Percentiles rank a stretch among this genome's conserved stretches.
Evolutionary conservation across 2,888 invertebrate species (phyloP).

Genomic region (Caenorhabditis sp.): DNA sequence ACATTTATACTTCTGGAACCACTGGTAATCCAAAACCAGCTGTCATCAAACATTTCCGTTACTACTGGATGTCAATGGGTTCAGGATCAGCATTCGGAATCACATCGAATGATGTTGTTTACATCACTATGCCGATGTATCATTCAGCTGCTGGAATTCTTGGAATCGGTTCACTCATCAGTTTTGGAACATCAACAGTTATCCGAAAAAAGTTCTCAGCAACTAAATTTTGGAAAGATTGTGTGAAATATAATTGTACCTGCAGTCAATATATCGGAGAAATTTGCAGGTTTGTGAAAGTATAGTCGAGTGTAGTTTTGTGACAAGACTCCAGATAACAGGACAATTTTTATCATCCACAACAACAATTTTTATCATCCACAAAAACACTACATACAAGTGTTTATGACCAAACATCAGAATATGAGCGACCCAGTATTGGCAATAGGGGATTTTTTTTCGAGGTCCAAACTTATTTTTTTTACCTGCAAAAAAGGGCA

Average conservation of each 20-base stretch:
- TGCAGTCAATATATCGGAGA: constrained; percentile 74
- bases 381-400: neutral
- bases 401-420: neutral
- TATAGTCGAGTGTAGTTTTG: neutral
- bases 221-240: constrained; percentile 82
- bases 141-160: constrained; percentile 90
- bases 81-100: constrained; percentile 52
- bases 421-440: neutral
- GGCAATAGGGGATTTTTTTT: neutral
- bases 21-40: constrained; percentile 98
- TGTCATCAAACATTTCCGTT: constrained; percentile 87
- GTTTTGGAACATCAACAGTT: constrained; percentile 80
- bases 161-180: constrained; percentile 62
- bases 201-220: constrained; percentile 92
- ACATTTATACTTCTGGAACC: constrained; percentile 97
- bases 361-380: neutral
- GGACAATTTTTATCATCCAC: no score
- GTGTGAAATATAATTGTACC: constrained; percentile 58
- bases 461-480: no score
- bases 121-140: constrained; percentile 90
- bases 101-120: constrained; percentile 80
- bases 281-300: constrained; percentile 72
- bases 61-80: constrained; percentile 59
- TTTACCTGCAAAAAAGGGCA: no score
- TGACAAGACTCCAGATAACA: neutral